Evolutionary conservation across 2,113 vertebrate genomes (phyloP).

Genomic region (Aegithalos caudatus): DNA sequence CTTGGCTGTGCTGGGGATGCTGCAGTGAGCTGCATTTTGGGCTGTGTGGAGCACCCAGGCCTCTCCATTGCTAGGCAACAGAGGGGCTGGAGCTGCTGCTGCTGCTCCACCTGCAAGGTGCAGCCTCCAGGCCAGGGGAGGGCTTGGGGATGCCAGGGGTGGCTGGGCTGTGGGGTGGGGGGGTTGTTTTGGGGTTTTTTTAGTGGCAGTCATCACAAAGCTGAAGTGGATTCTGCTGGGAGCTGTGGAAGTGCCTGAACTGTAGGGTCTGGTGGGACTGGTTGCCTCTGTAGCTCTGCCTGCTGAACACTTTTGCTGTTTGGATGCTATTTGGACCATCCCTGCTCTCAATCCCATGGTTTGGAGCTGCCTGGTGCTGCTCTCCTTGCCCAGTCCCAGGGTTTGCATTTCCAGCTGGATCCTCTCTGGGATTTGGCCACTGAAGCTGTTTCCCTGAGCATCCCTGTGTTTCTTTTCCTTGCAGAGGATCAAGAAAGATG

Average conservation of each 20-base stretch:
- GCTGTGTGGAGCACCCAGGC: background rate
- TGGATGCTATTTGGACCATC: background rate
- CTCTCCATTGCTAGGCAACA: slow-evolving; percentile 65
- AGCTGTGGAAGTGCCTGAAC: background rate
- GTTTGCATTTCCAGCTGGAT: background rate
- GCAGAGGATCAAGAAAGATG: slow-evolving; percentile 92
- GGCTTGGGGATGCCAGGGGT: background rate
- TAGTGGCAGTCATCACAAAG: background rate
- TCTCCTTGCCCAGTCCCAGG: background rate
- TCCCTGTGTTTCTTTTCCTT: background rate
- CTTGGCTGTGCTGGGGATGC: background rate
- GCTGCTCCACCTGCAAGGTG: slow-evolving; percentile 23
- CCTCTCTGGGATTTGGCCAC: background rate
- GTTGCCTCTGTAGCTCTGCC: background rate
- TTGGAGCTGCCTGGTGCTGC: background rate
- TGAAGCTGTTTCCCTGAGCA: background rate
- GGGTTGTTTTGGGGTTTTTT: background rate
- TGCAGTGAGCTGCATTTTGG: slow-evolving; percentile 25
- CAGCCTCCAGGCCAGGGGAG: background rate
- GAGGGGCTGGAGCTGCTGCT: background rate
- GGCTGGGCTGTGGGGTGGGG: background rate
- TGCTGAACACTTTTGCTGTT: background rate
- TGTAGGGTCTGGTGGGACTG: background rate
- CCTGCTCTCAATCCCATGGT: background rate
- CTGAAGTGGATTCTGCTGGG: background rate